phyloP scores from a whole-genome alignment of 2,113 vertebrate species.

The Lichenostomus cassidix region DNA sequence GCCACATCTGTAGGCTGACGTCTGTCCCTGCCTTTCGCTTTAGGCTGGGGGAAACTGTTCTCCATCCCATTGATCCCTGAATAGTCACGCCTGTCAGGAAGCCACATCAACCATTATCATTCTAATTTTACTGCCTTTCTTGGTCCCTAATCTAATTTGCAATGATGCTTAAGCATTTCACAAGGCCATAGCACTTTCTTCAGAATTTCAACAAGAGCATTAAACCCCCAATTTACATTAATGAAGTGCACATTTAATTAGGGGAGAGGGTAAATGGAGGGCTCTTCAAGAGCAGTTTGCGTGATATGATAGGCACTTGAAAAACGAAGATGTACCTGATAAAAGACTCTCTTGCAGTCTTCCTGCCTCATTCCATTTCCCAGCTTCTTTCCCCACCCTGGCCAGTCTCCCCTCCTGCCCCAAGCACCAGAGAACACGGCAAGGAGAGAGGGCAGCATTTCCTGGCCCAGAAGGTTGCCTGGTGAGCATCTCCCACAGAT shows the following conservation, averaged over 20 bases:
- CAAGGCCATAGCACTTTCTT: conserved; percentile 96
- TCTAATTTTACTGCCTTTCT: conserved; percentile 99
- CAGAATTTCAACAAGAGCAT: conserved; percentile 99
- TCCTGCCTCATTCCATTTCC: neutral
- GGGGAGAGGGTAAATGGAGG: conserved; percentile 86
- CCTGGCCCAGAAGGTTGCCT: neutral
- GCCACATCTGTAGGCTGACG: conserved; percentile 97
- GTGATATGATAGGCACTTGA: conserved; percentile 78
- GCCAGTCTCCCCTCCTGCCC: neutral
- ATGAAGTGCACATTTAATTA: conserved; percentile 99
- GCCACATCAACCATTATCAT: conserved; percentile 99
- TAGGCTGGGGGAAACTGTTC: conserved; percentile 84
- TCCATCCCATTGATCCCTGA: conserved; percentile 96
- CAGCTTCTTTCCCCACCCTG: neutral
- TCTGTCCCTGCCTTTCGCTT: conserved; percentile 87
- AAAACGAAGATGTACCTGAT: conserved; percentile 72
- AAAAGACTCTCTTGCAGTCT: conserved; percentile 59
- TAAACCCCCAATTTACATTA: conserved; percentile 99
- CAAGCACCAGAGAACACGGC: neutral
- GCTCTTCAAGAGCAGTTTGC: conserved; percentile 83
- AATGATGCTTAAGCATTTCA: conserved; percentile 97
- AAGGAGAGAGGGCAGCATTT: neutral
- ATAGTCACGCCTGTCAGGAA: conserved; percentile 99
- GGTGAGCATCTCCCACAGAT: neutral
- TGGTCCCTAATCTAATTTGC: conserved; percentile 99